Conservation (phyloP, 2,797 vertebrate species). For the Natrix natrix region DNA sequence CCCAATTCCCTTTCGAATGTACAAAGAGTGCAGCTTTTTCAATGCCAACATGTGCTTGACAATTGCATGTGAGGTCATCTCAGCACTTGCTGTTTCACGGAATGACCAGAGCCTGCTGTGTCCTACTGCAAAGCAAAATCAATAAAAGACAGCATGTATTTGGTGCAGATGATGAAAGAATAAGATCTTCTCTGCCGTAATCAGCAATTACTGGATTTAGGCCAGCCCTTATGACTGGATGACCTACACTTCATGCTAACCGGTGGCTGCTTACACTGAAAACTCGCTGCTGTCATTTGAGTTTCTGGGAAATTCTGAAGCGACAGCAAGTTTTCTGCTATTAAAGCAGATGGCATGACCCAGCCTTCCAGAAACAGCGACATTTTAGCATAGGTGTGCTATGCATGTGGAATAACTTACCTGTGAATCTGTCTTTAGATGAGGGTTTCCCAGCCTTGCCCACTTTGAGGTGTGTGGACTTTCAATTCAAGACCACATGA, state of each 20-base stretch:
- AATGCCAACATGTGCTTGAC: slow-evolving; percentile 55
- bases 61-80: slow-evolving; percentile 34
- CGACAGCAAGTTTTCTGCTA: background rate
- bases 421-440: background rate
- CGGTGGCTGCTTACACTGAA: background rate
- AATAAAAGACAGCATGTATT: slow-evolving; percentile 56
- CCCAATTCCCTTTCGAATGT: slow-evolving; percentile 30
- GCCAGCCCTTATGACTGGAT: slow-evolving; percentile 1
- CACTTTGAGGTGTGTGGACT: too few species aligned
- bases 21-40: slow-evolving; percentile 49
- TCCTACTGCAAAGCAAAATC: slow-evolving; percentile 46
- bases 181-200: slow-evolving; percentile 23
- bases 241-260: background rate
- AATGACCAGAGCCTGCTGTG: background rate
- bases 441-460: too few species aligned
- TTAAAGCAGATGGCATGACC: background rate
- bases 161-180: background rate
- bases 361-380: background rate
- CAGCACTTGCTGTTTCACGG: slow-evolving; percentile 51
- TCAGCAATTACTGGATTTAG: slow-evolving; percentile 5
- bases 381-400: background rate
- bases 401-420: background rate
- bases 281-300: background rate
- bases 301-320: background rate
- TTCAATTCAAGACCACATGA: too few species aligned